A percentile compares a stretch with the other conserved stretches of the same genome.
phyloP scores from a whole-genome alignment of 1,140 invertebrate species.

The Aphelenchoides avenae region DNA sequence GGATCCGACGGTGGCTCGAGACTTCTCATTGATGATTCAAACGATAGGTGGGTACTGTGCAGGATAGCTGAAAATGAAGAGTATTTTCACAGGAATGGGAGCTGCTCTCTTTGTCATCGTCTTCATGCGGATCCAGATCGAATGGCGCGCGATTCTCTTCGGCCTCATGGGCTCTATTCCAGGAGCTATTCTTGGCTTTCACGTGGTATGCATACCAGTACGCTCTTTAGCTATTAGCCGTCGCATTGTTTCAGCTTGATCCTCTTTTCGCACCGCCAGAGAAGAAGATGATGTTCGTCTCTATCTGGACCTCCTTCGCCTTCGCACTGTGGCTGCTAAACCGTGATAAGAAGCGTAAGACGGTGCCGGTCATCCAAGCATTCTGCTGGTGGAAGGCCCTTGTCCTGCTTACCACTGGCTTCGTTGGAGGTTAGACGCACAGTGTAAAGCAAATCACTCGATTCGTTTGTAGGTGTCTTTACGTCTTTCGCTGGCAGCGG shows the following conservation, averaged over 20 bases:
- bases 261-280: constrained; percentile 17
- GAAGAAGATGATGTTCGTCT: constrained; percentile 38
- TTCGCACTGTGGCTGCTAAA: constrained; percentile 32
- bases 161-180: constrained; percentile 30
- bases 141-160: constrained; percentile 38
- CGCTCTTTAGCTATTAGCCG: not conserved
- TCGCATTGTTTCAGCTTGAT: constrained; percentile 26
- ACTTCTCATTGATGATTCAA: constrained; percentile 1
- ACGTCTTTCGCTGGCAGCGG: constrained; percentile 53
- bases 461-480: constrained; percentile 47
- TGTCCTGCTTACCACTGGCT: constrained; percentile 28
- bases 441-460: constrained; percentile 1
- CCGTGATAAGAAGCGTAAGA: constrained; percentile 27
- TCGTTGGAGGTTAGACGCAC: constrained; percentile 25
- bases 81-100: constrained; percentile 6
- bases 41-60: not conserved
- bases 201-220: constrained; percentile 13
- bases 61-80: not conserved
- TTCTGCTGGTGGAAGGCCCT: constrained; percentile 24
- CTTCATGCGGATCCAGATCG: constrained; percentile 40
- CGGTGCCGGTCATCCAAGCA: constrained; percentile 21
- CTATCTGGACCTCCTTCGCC: constrained; percentile 37
- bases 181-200: constrained; percentile 32
- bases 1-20: not conserved
- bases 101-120: constrained; percentile 13